Evolutionary conservation across 1,140 invertebrate species (phyloP), one percentile per base, ranked within the genome.

Genomic region (Drosophila yakuba): DNA sequence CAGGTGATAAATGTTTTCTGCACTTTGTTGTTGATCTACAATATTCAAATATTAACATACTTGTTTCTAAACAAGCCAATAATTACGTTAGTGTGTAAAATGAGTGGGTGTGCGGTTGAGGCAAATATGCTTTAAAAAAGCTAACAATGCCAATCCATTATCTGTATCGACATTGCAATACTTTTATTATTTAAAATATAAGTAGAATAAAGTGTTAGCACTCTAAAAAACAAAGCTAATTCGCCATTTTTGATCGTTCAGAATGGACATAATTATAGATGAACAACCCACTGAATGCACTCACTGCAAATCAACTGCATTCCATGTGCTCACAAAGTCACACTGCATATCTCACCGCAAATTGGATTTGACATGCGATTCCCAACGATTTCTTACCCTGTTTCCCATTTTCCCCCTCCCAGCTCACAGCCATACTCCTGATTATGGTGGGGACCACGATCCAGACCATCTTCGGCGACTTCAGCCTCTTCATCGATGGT

Each of bases 361-460:
- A 55, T 11, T 4, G 35, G 39, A 25, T 57, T 52, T 54, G 2
- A 32, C 38, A 68, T 36, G 15, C 45, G 36, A 36, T 20, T 4
- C 2, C 4, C 28, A 15, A 41, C 6, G 11, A 32, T 50, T 41
- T 32, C 25, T 47, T 10, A 48, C 64, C 3, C 1, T 17, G n/a
- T 7, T 64, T 32, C 36, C 10, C 28, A 14, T 54, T 93, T 39
- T 7, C 28, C 28, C 1, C 2, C 1, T 20, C 93, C 14, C 89
- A 96, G 96, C 91, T 97, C 57, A 96, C 96, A 14, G 96, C 96
- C 14, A 93, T 96, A 3, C 93, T 96, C 68, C 94, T 97, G 68
- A 95, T 97, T 80, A 96, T 95, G 12, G 95, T 97, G 79, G 96
- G 96, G n/a, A 95, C 95, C 1, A 95, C 96, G 35, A 96, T 97